Percentiles rank a stretch among this genome's conserved stretches.
phyloP scores from a whole-genome alignment of 2,888 invertebrate genomes.

The Labia minor region DNA sequence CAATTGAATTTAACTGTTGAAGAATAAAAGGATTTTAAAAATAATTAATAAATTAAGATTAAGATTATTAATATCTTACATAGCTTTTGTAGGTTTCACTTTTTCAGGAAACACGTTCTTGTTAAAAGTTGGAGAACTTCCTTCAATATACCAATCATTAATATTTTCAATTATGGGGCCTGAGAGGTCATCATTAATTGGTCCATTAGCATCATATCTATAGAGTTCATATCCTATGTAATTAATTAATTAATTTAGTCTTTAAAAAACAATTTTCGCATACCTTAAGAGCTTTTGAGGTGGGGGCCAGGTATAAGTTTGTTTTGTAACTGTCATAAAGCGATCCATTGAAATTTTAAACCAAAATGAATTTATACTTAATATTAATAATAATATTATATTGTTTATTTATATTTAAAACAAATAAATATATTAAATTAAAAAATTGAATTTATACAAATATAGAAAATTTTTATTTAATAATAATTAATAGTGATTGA shows the following conservation, averaged over 20 bases:
- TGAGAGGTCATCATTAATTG: neutral
- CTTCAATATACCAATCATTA: neutral
- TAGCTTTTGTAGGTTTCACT: neutral
- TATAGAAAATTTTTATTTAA: neutral
- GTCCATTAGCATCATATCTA: neutral
- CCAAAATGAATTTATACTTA: neutral
- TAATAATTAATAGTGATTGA: no score
- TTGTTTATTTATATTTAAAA: neutral
- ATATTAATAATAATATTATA: neutral
- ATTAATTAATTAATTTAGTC: neutral
- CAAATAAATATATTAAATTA: neutral
- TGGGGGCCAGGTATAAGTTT: neutral
- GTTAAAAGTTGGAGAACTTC: neutral
- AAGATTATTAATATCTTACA: no score
- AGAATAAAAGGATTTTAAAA: no score
- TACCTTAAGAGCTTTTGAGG: neutral
- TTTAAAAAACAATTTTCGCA: no score
- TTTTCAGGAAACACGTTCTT: neutral
- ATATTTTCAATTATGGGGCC: neutral
- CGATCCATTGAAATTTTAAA: neutral
- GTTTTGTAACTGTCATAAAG: conserved; percentile 2
- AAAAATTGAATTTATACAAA: neutral
- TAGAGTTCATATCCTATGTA: neutral
- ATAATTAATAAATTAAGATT: neutral
- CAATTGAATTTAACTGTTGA: no score